These are phyloP conservation scores for Podocnemis expansa DNA, from an alignment of 2,113 vertebrate genomes.

Conservation along the genomic window DNA sequence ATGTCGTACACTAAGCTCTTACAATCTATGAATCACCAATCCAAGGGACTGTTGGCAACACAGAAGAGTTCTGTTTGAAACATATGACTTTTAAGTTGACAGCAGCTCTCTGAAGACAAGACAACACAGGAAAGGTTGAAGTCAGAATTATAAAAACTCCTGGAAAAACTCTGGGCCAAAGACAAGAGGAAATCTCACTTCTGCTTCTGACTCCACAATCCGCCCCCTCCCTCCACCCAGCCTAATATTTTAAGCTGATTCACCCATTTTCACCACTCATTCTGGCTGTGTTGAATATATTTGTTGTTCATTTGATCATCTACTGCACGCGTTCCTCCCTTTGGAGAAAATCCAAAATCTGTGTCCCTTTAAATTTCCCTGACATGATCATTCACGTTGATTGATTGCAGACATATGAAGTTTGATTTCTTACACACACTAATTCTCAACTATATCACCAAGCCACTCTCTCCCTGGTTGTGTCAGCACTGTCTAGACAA, in stretches of 20 bases:
- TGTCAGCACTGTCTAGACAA: slow-evolving; percentile 73
- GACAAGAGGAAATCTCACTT: not conserved
- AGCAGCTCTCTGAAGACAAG: not conserved
- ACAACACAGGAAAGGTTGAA: not conserved
- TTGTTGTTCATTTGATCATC: slow-evolving; percentile 28
- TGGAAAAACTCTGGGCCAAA: not conserved
- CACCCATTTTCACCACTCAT: not conserved
- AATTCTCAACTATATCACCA: slow-evolving; percentile 70
- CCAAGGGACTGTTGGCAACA: not conserved
- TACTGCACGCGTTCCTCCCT: slow-evolving; percentile 52
- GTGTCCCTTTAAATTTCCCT: slow-evolving; percentile 54
- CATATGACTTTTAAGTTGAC: not conserved
- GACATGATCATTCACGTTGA: slow-evolving; percentile 59
- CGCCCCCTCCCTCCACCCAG: not conserved
- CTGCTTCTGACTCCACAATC: not conserved
- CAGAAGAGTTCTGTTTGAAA: not conserved
- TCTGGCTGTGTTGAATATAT: not conserved
- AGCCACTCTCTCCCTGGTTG: slow-evolving; percentile 62
- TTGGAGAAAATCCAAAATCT: slow-evolving; percentile 65
- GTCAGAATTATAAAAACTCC: not conserved
- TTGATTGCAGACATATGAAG: slow-evolving; percentile 65
- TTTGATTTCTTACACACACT: slow-evolving; percentile 62
- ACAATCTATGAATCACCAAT: not conserved
- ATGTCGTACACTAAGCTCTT: accelerated
- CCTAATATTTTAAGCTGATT: slow-evolving; percentile 19